A percentile compares a stretch with the other conserved stretches of the same genome.
Conservation (phyloP, 2,797 vertebrate genomes). For the Synaphobranchus kaupii region DNA sequence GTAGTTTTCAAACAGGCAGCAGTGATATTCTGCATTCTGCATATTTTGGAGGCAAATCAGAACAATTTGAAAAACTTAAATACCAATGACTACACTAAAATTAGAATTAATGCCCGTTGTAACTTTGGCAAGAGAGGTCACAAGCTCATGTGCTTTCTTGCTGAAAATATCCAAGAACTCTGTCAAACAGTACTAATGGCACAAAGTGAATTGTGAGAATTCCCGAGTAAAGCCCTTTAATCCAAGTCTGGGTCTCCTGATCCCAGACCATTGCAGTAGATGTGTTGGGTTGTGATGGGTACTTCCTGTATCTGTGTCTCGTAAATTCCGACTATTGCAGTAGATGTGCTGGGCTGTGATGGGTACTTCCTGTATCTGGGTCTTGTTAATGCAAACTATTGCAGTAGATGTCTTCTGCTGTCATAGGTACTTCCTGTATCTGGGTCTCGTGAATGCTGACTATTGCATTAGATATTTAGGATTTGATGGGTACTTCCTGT, state of each 20-base stretch:
- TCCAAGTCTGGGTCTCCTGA: constrained; percentile 9
- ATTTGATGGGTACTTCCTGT: too few relatives aligned
- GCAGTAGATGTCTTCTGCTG: not conserved
- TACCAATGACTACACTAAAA: constrained; percentile 26
- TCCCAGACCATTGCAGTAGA: not conserved
- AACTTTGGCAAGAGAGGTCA: not conserved
- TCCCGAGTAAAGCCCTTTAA: constrained; percentile 5
- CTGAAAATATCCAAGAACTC: not conserved
- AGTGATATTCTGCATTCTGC: not conserved
- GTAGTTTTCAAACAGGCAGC: not conserved
- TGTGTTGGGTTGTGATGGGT: not conserved
- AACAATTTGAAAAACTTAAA: constrained; percentile 32
- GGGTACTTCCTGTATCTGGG: not conserved
- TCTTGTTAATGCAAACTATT: not conserved
- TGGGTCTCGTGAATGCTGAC: not conserved
- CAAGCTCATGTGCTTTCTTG: not conserved
- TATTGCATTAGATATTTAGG: too few relatives aligned
- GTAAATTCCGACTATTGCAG: not conserved
- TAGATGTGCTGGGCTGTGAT: not conserved
- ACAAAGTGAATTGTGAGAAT: constrained; percentile 6
- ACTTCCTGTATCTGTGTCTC: not conserved
- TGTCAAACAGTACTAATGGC: constrained; percentile 11
- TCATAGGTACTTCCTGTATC: not conserved
- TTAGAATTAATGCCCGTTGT: not conserved
- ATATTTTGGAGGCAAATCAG: constrained; percentile 26